Evolutionary conservation across 2,797 vertebrate genomes (phyloP), one percentile per base, ranked within the genome.

Genomic region (Paratrypauchen microcephalus): DNA sequence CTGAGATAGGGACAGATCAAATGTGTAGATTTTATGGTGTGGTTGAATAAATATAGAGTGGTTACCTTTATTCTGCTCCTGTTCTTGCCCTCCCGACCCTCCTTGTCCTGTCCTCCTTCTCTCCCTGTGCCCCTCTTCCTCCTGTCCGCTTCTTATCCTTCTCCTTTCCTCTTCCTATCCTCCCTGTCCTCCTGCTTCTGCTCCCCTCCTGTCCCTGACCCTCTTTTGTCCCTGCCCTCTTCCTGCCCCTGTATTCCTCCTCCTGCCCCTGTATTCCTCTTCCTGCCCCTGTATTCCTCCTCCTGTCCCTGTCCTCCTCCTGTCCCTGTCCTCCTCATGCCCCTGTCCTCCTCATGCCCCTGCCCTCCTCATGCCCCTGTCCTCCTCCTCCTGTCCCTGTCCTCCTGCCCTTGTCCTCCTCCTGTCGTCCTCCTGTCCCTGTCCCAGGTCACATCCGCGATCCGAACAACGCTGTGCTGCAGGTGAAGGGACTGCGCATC

Each of bases 401-500:
- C 7, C 48, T 5, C 23, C 21, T 56, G 23, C 12, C 28, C 28
- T 6, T 30, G 28, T 39, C 7, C 36, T 39, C 6, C 11, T 9
- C 36, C 2, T 41, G 39, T 41, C 32, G 6, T 32, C 28, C 3
- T 36, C 16, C 18, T 72, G 5, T 76, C 54, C 19, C 54, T 19
- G 55, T 12, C 70, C 1, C 66, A 99, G 98, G 96, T 88, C 97
- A 99, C 83, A 94, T 99, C 89, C 94, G 97, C 83, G 98, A 99
- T 90, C 96, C 98, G 64, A 98, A 95, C 92, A 99, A 99, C 89
- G 97, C 98, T 79, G 91, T 97, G 81, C 97, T 97, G 61, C 83
- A 95, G 68, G 96, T 99, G 75, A 98, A 98, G 89, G 98, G 97
- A 87, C 85, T 99, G 87, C 96, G 97, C 83, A 96, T 99, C 70